These are phyloP conservation scores for Ceryle rudis DNA, from an alignment of 2,797 vertebrate genomes.

Conservation along the genomic window DNA sequence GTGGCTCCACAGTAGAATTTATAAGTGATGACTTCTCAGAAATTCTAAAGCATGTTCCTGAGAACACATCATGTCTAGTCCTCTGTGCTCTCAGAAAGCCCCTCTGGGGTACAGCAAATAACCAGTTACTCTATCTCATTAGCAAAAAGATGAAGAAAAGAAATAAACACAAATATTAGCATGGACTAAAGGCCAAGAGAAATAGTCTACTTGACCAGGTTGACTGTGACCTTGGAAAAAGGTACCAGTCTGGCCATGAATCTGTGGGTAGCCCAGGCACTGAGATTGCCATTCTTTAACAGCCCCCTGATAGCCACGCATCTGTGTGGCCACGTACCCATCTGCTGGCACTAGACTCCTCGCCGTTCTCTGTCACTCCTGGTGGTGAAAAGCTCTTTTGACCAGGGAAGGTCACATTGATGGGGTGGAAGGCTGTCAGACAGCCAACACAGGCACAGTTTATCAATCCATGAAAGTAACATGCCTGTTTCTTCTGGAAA, in stretches of 20 bases:
- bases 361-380: neutral
- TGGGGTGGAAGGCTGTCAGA: neutral
- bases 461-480: neutral
- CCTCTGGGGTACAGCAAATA: neutral
- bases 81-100: neutral
- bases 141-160: neutral
- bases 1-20: neutral
- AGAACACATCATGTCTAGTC: neutral
- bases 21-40: neutral
- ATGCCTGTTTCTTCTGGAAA: neutral
- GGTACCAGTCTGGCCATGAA: neutral
- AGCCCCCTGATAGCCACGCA: accelerated
- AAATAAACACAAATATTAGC: neutral
- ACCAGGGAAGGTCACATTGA: neutral
- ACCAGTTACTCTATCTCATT: neutral
- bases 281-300: neutral
- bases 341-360: neutral
- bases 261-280: neutral
- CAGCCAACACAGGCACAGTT: no score
- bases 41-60: neutral
- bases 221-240: neutral
- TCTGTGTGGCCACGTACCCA: no score
- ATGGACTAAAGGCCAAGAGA: neutral
- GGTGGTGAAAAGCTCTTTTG: neutral
- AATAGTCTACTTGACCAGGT: neutral